Evolutionary conservation across 1,140 invertebrate species (phyloP).

Genomic region (Caenorhabditis elegans): WBcel235 BX284603.4:2592501-2593000

Average conservation of each 20-base stretch:
- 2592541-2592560: slow-evolving; percentile 97
- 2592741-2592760: slow-evolving; percentile 97
- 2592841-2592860: slow-evolving; percentile 98
- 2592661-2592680: slow-evolving; percentile 98
- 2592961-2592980: slow-evolving; percentile 98
- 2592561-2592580: slow-evolving; percentile 96
- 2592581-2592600: slow-evolving; percentile 91
- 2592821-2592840: slow-evolving; percentile 99
- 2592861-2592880: slow-evolving; percentile 95
- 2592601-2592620: slow-evolving; percentile 99
- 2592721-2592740: slow-evolving; percentile 98
- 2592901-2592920: slow-evolving; percentile 96
- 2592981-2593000: slow-evolving; percentile 95
- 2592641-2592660: slow-evolving; percentile 95
- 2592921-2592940: slow-evolving; percentile 99
- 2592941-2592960: slow-evolving; percentile 97
- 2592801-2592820: slow-evolving; percentile 98
- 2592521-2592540: slow-evolving; percentile 84
- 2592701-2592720: slow-evolving; percentile 96
- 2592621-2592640: slow-evolving; percentile 98
- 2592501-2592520: slow-evolving; percentile 73
- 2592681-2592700: slow-evolving; percentile 99
- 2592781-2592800: slow-evolving; percentile 98
- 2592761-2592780: slow-evolving; percentile 99
- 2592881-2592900: slow-evolving; percentile 97